Base-by-base conservation (phyloP, 2,888 invertebrate species). In the Pseudeuparius sepicola region DNA sequence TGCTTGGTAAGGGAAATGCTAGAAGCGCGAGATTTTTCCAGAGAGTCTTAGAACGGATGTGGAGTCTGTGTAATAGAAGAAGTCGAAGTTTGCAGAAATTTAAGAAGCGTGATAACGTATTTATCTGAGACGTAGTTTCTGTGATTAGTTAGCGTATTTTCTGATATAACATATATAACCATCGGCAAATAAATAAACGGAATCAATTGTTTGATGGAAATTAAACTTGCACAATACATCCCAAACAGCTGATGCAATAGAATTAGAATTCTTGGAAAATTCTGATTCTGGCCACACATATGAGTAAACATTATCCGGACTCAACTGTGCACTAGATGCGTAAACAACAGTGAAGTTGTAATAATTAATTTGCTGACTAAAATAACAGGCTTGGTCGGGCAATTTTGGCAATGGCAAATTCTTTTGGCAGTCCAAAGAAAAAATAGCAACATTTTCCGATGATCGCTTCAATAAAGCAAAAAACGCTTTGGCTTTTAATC, bases 301-400 rank as follows among this genome's bases (percentile, higher is more conserved):
- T 4, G 20, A 37, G 7, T 6, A 13, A 14, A 34, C 32, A 14
- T 10, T 27, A 10, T 9, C 6, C 14, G 23, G 31, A 13, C 20
- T 23, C 12, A 40, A n/a, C 31, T 27, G 23, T 7, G 10, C 14
- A 13, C 38, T 27, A 2, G 36, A 38, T 13, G 12, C 28, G 14
- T 11, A 4, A 5, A 37, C 31, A 28, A 41, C 15, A 23, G 41
- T 35, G 24, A 41, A 41, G 28, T 37, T 37, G 28, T 34, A 35
- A 17, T 29, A 10, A 35, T 38, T 28, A 28, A 41, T 23, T 17
- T 38, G 36, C 24, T 24, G 37, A 20, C 17, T 17, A 15, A 32
- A 38, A 30, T 41, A 38, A 10, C 25, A 14, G 4, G 13, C 9
- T 18, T 41, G 38, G 15, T 41, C 38, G 10, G 35, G 34, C n/a